Conservation (phyloP, 2,888 invertebrate genomes). For the Phortica magna region DNA sequence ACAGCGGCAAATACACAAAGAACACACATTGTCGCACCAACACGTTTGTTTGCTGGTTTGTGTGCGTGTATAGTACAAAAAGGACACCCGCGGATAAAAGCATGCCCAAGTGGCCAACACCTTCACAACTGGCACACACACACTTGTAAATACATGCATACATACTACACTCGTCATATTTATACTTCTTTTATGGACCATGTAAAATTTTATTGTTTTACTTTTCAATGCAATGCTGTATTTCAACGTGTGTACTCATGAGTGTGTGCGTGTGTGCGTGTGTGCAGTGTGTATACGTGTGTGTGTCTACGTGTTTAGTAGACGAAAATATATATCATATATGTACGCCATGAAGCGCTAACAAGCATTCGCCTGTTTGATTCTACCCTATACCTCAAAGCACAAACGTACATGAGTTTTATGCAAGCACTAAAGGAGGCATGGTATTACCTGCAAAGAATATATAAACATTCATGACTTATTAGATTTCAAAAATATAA, state of each 20-base stretch:
- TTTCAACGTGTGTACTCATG: neutral
- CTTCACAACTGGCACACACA: constrained; percentile 14
- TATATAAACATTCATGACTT: too few species aligned
- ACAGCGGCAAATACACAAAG: constrained; percentile 50
- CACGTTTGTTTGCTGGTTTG: constrained; percentile 42
- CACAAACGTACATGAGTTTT: too few species aligned
- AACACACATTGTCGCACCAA: constrained; percentile 33
- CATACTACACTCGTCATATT: constrained; percentile 55
- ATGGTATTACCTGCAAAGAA: too few species aligned
- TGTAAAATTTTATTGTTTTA: constrained; percentile 68
- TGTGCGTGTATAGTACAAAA: constrained; percentile 29
- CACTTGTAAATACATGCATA: neutral
- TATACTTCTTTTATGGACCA: constrained; percentile 59
- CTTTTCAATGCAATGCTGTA: constrained; percentile 59
- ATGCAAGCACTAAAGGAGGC: too few species aligned
- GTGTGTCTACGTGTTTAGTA: neutral
- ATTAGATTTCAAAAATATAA: too few species aligned
- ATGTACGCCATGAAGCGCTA: neutral
- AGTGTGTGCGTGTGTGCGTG: neutral
- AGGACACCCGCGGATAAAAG: neutral
- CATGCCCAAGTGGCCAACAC: constrained; percentile 58
- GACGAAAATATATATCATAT: neutral
- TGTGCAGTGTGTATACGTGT: neutral
- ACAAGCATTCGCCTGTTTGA: neutral
- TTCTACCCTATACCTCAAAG: too few species aligned